Base-by-base conservation (phyloP, 2,888 invertebrate species). In the Phyllotreta cruciferae region DNA sequence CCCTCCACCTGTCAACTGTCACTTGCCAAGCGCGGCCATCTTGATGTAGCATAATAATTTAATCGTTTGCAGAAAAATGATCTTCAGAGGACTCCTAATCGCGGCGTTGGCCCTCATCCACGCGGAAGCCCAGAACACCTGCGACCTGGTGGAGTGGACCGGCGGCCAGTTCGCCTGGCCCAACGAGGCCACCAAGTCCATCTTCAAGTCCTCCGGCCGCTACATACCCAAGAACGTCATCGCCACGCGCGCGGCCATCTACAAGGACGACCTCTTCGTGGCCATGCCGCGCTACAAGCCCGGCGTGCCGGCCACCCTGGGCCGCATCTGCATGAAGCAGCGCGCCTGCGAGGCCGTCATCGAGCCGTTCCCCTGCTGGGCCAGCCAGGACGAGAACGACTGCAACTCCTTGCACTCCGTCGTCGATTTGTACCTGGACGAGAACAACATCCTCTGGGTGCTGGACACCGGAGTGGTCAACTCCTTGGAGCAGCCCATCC, bases 391-490 rank as follows among this genome's bases (percentile, higher is more conserved):
- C 71, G 85, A 86, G 69, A 87, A 85, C 61, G 87, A 86, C 79
- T 88, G 85, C 74, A 81, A 84, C 37, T 85, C 85, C 0, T 79
- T 92, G 11, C 90, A 91, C 73, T 90, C 87, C 57, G 90, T 87
- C 1, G 86, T 91, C 0, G 91, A 92, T 74, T 79, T 90, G 56
- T 81, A 84, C 75, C 77, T 86, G 34, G 88, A 88, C 68, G 68
- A 77, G 5, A 84, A 89, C 77, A 87, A 88, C 50, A 85, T 88
- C 66, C 81, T 92, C 6, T 92, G 92, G 92, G 84, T 88, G 0
- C 79, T 92, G 65, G 91, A 92, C 74, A 85, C 84, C 8, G 92
- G 92, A 9, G 84, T 90, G 47, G 85, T 89, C 0, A 88, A 91
- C 68, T 88, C 88, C 0, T 73, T 90, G 60, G 86, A 87, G 63